Percentiles rank a stretch among this genome's conserved stretches.
Conservation (phyloP, 2,797 vertebrate genomes). For the Lacerta viridis region DNA sequence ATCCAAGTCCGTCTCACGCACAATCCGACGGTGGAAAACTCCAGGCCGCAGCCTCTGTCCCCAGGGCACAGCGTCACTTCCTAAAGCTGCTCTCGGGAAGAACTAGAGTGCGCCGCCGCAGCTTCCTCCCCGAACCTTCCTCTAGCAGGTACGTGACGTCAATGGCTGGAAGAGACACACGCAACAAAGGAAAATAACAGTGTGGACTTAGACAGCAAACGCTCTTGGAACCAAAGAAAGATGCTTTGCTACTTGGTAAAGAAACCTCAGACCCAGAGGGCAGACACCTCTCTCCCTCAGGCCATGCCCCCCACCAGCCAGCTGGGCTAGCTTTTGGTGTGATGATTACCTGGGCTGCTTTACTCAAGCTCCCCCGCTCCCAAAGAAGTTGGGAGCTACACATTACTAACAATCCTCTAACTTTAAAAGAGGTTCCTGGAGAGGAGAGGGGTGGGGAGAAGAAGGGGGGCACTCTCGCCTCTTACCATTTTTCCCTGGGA, state of each 20-base stretch:
- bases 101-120: conserved; percentile 91
- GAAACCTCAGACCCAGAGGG: too few species aligned
- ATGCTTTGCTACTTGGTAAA: too few species aligned
- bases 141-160: conserved; percentile 97
- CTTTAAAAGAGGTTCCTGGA: too few species aligned
- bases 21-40: conserved; percentile 38
- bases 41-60: conserved; percentile 24
- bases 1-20: conserved; percentile 47
- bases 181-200: too few species aligned
- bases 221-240: too few species aligned
- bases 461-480: rapidly evolving
- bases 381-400: neutral
- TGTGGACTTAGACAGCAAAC: too few species aligned
- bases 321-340: neutral
- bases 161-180: conserved; percentile 85
- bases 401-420: neutral
- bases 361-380: neutral
- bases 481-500: conserved; percentile 96
- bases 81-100: conserved; percentile 91
- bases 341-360: neutral
- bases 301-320: too few species aligned
- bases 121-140: conserved; percentile 92
- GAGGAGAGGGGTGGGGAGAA: neutral
- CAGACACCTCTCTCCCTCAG: too few species aligned
- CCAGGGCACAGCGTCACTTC: conserved; percentile 83